Evolutionary conservation across 92 coral and sea anemone species (phyloP), one percentile per base, ranked within the genome.

Genomic region (Zoanthus sociatus): DNA sequence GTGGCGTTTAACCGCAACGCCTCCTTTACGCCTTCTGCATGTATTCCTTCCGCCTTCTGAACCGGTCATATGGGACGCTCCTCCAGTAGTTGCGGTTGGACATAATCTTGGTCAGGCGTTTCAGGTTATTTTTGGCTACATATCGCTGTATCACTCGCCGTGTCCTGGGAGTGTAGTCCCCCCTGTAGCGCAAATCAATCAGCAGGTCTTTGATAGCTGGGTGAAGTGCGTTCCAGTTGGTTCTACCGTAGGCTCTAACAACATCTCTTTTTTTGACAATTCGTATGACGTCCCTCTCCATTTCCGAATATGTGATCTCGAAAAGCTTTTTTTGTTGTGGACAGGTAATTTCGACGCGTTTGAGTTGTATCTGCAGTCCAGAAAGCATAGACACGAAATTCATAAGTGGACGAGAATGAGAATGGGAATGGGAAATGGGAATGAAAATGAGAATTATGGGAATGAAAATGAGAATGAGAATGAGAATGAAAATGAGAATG

Each of bases 131-230:
- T 17, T 17, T 32, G 56, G 86, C 83, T 4, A 87, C 67, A 18
- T 76, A 42, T 18, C 78, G 48, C 61, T 87, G 90, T 37, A 87
- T 87, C 66, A 64, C 33, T 21, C 46, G 6, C 26, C 90, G 86
- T 18, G 90, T 18, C 9, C 54, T 16, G 14, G 90, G 78, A 13
- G 90, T 87, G 90, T 78, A 87, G 46, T 87, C 90, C 32, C 90
- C 90, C 16, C 90, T 81, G 67, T 87, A 87, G 13, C 70, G 78
- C 73, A 87, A 51, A 53, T 87, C 90, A 7, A 87, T 75, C 68
- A 87, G 61, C 37, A 87, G 13, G 16, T 87, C 90, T 69, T 87
- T 87, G 63, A 87, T 87, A 7, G 63, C 69, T 16, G 74, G 79
- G 70, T 63, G 53, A 63, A 87, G 78, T 14, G 53, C 8, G 54